Evolutionary conservation across 1,140 invertebrate genomes (phyloP), one percentile per base, ranked within the genome.

Genomic region (Drosophila funebris): DNA sequence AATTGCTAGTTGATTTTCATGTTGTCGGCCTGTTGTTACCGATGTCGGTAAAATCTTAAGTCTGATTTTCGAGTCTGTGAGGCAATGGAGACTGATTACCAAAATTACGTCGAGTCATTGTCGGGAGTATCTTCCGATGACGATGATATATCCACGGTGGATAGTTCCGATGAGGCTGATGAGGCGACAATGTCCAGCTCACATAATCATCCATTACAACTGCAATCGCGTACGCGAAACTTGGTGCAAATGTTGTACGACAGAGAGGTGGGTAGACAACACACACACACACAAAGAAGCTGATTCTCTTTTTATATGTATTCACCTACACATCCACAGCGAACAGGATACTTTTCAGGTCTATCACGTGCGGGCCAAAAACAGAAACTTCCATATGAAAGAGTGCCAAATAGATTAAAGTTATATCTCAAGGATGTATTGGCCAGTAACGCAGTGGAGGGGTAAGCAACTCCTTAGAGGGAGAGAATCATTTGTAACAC

Each of bases 371-470:
- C 52, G 2, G 61, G 70, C 16, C 89, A 87, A 61, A 74, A 70
- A 58, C 68, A 44, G 39, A 90, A 92, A 76, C 78, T 80, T 77
- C 81, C 92, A 72, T 94, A 94, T 85, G 93, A 94, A 58, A 92
- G 92, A 81, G 94, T 95, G 80, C 94, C 94, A 84, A 93, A 92
- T 72, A 92, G 94, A 76, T 92, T 94, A 75, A 92, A 93, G 43
- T 93, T 94, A 75, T 94, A 93, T 76, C 93, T 94, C 48, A 93
- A 94, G 92, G 93, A 94, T 61, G 94, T 78, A 92, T 93, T 74
- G 93, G 93, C 68, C 50, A 91, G 72, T 50, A 92, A 75, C 71
- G 85, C 90, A 20, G 77, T 90, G 58, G 91, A 92, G 62, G 91
- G 92, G 84, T 84, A 84, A 83, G 69, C 14, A 20, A 16, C 8